Evolutionary conservation across 2,797 vertebrate genomes (phyloP), one percentile per base, ranked within the genome.

Genomic region (Orientallactaga sibirica): DNA sequence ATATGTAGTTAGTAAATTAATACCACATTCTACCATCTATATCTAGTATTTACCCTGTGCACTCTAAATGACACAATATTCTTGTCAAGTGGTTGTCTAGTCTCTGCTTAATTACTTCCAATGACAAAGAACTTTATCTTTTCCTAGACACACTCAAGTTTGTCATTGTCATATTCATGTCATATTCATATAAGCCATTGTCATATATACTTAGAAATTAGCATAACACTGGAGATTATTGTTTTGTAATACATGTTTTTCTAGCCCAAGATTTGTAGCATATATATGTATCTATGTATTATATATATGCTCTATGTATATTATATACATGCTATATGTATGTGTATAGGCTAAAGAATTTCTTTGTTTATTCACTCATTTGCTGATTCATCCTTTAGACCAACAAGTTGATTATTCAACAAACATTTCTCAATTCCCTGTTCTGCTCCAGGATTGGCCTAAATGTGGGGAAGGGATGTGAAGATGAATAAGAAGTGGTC

Each of bases 51-150:
- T 16, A 86, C 43, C 68, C 52, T 62, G 37, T 84, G 11, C 19
- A 73, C 10, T 48, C 18, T 77, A 91, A 94, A 77, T 78, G 75
- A 90, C 79, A 55, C 64, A 82, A 90, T 88, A 88, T 86, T 29
- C 84, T 90, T 93, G 29, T 83, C n/a, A 95, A 86, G n/a, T 88
- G 27, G 18, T 87, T 90, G 52, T 88, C 64, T 93, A 82, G 48
- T n/a, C 41, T 95, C 62, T 90, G 61, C 37, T 90, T 90, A 88
- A 86, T 94, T 22, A 80, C 48, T 84, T 81, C 33, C 20, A 91
- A 20, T 86, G 52, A 90, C 29, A 70, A 62, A 77, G n/a, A 91
- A 68, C 41, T 77, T n/a, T 95, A 12, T 90, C 37, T 86, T 91
- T 85, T 80, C 37, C 11, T 24, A 81, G 74, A 86, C 37, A 41